These are phyloP conservation scores for Ridgeia piscesae DNA, from an alignment of 1,140 invertebrate species.

Conservation along the genomic window DNA sequence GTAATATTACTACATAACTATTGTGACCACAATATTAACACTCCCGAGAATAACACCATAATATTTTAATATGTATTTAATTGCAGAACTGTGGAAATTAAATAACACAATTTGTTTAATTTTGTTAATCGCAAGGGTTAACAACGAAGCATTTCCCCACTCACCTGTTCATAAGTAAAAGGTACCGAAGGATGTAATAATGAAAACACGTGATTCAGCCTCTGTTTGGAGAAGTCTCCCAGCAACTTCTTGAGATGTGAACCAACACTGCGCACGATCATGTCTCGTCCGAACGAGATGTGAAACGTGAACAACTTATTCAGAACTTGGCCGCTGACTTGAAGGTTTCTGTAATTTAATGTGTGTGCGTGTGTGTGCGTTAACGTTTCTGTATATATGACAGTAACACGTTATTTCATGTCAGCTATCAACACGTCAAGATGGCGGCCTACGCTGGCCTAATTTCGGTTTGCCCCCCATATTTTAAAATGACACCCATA, in stretches of 20 bases:
- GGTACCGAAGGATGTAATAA: conserved; percentile 72
- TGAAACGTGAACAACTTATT: conserved; percentile 70
- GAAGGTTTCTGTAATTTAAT: conserved; percentile 64
- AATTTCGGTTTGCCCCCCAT: no score
- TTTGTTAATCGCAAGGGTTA: background rate
- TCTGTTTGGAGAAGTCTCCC: conserved; percentile 65
- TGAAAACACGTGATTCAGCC: conserved; percentile 69
- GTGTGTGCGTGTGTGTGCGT: no score
- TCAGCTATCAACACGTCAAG: no score
- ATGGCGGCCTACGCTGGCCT: no score
- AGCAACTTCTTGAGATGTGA: conserved; percentile 89
- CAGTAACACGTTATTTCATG: no score
- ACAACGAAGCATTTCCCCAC: background rate
- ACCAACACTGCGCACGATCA: conserved; percentile 80
- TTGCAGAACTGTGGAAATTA: no score
- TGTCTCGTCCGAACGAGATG: conserved; percentile 91
- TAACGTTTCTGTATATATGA: no score
- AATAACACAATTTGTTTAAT: background rate
- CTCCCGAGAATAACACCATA: no score
- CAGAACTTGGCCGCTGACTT: background rate
- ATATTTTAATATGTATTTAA: no score
- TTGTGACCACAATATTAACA: no score
- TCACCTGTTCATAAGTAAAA: conserved; percentile 73
- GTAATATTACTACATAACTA: no score
- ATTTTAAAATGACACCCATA: no score